Evolutionary conservation across 2,113 vertebrate genomes (phyloP), one percentile per base, ranked within the genome.

Genomic region (Forbesichthys papilliferus): DNA sequence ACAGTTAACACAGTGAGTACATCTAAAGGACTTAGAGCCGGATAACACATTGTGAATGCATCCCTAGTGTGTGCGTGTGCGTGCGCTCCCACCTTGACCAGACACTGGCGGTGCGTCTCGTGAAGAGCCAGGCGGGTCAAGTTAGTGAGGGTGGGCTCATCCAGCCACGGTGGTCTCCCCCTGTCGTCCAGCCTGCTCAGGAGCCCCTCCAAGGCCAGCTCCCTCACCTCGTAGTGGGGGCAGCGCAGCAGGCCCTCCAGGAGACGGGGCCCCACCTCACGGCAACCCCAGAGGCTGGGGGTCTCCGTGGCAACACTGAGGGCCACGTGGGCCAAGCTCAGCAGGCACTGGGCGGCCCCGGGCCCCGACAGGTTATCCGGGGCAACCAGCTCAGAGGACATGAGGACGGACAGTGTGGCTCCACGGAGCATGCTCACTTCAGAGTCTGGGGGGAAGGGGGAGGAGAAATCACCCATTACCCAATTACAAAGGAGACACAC

Each of bases 21-120:
- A 27, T 27, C 27, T 27, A 27, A 27, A 27, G 27, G 27, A 20
- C 20, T 20, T 20, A 20, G 20, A 20, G 20, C 20, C 20, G 20
- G 20, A 27, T 27, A 27, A 27, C 27, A 27, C 27, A 27, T 27
- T 72, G n/a, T 67, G 55, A 66, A 46, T 67, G 53, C 49, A 16
- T 9, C 51, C 49, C 46, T 71, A 16, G 3, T 61, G 59, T 55
- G 56, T 68, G 42, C 65, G 8, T 53, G 55, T 60, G 71, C 75
- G 27, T 27, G 27, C 2, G 67, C 62, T 75, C 83, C 85, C 84
- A 98, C 97, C 95, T 94, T 96, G 82, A 93, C 93, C 86, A 96
- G 92, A 89, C 96, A 97, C 73, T 92, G 93, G 14, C 91, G 86
- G 85, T 96, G 94, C 36, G 71, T 92, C 84, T 99, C 97, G 20